Evolutionary conservation across 2,888 invertebrate species (phyloP).

Genomic region (Tiliacea aurago): DNA sequence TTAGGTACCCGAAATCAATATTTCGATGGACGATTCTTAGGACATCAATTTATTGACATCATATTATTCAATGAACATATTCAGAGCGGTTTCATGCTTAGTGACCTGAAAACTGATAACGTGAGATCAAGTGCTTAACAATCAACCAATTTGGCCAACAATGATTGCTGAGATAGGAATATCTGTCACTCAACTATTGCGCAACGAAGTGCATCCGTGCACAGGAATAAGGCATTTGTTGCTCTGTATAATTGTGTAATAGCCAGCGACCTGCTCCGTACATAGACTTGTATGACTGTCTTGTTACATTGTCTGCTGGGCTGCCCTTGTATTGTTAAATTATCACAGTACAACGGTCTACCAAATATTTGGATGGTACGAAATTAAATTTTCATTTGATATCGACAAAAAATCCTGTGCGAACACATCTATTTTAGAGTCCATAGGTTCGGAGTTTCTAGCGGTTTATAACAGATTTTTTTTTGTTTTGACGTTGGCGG

Average conservation of each 20-base stretch:
- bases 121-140: constrained; percentile 1
- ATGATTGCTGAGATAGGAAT: constrained; percentile 1
- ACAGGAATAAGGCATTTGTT: constrained; percentile 39
- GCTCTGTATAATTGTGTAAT: constrained; percentile 24
- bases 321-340: neutral
- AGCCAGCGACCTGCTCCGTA: neutral
- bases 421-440: neutral
- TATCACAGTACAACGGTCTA: neutral
- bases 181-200: constrained; percentile 16
- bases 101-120: constrained; percentile 13
- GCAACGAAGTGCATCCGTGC: constrained; percentile 25
- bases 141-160: constrained; percentile 18
- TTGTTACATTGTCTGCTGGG: constrained; percentile 7
- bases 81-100: neutral
- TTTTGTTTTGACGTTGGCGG: neutral
- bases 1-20: neutral
- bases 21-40: neutral
- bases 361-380: constrained; percentile 10
- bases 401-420: neutral
- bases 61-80: constrained; percentile 2
- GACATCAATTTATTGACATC: neutral
- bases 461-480: neutral
- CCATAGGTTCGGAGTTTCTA: neutral
- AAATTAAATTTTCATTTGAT: constrained; percentile 30
- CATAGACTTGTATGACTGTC: neutral